These are phyloP conservation scores for Callorhinus ursinus DNA, from an alignment of 2,113 vertebrate species.

Conservation along the genomic window DNA sequence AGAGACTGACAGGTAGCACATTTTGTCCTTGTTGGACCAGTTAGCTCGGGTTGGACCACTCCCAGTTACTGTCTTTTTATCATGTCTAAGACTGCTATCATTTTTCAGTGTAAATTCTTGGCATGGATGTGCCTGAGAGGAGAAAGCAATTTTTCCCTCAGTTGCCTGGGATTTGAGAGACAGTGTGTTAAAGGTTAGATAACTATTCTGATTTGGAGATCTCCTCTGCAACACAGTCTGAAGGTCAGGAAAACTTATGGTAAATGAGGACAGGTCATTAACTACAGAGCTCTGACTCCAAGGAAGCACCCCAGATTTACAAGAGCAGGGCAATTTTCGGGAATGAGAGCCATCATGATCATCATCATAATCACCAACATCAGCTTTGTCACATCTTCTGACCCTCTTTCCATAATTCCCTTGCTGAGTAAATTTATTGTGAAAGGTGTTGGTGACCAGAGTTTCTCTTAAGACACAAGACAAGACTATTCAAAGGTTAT, in stretches of 20 bases:
- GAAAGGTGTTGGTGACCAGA: neutral
- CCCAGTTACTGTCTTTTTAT: neutral
- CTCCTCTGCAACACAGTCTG: neutral
- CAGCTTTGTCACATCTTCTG: neutral
- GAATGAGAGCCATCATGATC: neutral
- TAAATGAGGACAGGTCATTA: neutral
- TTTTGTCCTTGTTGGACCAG: neutral
- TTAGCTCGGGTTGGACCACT: neutral
- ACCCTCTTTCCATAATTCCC: neutral
- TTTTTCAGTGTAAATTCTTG: neutral
- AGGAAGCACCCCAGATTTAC: neutral
- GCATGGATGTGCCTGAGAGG: neutral
- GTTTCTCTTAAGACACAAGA: neutral
- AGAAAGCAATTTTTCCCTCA: neutral
- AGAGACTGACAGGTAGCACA: neutral
- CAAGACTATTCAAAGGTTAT: neutral
- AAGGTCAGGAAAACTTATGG: neutral
- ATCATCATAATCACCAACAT: neutral
- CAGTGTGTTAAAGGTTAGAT: neutral
- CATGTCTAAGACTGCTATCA: neutral
- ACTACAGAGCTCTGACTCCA: neutral
- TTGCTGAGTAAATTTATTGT: neutral
- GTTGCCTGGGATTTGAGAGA: conserved; percentile 14
- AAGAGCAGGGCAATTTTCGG: neutral
- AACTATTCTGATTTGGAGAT: neutral